Evolutionary conservation across 2,113 vertebrate species (phyloP).

Genomic region (Onychostoma macrolepis): DNA sequence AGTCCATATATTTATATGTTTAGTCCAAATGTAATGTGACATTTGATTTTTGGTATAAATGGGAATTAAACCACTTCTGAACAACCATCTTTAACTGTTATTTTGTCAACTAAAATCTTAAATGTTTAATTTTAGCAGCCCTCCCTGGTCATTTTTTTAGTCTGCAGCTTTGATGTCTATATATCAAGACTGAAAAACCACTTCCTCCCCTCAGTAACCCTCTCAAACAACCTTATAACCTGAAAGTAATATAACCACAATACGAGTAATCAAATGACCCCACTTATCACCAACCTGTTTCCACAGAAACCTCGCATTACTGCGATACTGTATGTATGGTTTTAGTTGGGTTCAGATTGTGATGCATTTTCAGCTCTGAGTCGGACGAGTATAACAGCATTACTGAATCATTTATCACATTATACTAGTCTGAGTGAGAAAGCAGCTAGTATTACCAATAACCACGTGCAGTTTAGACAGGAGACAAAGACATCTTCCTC

Average conservation of each 20-base stretch:
- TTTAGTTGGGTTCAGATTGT: conserved; percentile 6
- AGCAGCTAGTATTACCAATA: neutral
- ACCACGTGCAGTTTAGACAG: neutral
- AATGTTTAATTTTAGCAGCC: neutral
- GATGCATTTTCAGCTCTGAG: conserved; percentile 6
- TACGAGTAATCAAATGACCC: conserved; percentile 36
- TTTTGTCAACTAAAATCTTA: neutral
- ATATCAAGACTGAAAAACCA: conserved; percentile 1
- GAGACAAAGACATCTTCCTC: neutral
- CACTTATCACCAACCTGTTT: conserved; percentile 21
- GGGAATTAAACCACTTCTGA: neutral
- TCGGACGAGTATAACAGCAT: neutral
- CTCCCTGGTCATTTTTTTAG: neutral
- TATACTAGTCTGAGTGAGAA: conserved; percentile 23
- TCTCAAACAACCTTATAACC: conserved; percentile 18
- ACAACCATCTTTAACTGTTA: neutral
- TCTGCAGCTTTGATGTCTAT: neutral
- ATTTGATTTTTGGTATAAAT: no score
- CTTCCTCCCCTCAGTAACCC: neutral
- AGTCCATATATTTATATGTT: no score
- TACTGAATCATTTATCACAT: conserved; percentile 46
- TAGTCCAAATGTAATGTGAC: no score
- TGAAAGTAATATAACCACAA: conserved; percentile 24
- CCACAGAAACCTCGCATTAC: conserved; percentile 22
- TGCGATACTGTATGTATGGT: neutral